A percentile compares a stretch with the other conserved stretches of the same genome.
Evolutionary conservation across 2,888 invertebrate species (phyloP).

Genomic region (Cataglyphis livida): DNA sequence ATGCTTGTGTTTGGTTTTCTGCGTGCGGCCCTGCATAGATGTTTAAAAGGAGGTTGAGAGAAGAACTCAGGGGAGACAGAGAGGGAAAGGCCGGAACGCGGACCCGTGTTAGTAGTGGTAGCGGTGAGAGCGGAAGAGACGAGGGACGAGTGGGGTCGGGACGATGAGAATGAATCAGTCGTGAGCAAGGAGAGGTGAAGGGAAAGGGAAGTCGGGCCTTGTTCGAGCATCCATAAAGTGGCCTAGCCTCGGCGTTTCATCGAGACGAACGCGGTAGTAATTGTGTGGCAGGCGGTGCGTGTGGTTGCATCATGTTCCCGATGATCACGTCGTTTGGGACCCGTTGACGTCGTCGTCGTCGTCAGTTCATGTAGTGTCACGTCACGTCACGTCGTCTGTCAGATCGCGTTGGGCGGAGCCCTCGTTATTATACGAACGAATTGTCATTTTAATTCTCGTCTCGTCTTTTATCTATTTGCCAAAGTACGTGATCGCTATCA

Average conservation of each 20-base stretch:
- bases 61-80: conserved; percentile 34
- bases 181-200: conserved; percentile 22
- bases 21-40: conserved; percentile 47
- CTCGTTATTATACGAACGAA: conserved; percentile 31
- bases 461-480: background rate
- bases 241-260: conserved; percentile 47
- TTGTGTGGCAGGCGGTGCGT: conserved; percentile 58
- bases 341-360: conserved; percentile 6
- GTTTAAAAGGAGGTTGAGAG: conserved; percentile 54
- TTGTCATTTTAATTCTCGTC: conserved; percentile 2
- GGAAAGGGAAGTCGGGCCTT: conserved; percentile 37
- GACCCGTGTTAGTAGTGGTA: conserved; percentile 26
- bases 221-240: conserved; percentile 51
- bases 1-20: background rate
- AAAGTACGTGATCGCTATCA: background rate
- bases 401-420: conserved; percentile 41
- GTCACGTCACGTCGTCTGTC: conserved; percentile 16
- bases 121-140: conserved; percentile 44
- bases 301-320: conserved; percentile 2
- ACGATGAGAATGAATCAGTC: conserved; percentile 56
- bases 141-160: conserved; percentile 11
- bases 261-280: conserved; percentile 58
- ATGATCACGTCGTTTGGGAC: conserved; percentile 1
- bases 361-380: background rate
- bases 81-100: conserved; percentile 43